Conservation (phyloP, 2,113 vertebrate genomes). For the Orientallactaga bullata region DNA sequence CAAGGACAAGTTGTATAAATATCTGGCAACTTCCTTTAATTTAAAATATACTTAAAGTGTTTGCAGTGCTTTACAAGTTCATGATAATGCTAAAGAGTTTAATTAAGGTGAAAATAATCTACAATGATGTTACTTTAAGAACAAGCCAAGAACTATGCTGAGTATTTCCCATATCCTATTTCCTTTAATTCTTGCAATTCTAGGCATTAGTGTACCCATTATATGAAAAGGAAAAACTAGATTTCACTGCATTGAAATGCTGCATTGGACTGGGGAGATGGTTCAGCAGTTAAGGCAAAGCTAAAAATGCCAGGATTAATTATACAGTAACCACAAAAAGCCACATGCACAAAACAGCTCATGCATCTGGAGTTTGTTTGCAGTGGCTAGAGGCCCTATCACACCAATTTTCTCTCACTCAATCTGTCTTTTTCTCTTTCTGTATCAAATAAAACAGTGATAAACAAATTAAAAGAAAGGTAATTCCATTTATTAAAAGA, state of each 20-base stretch:
- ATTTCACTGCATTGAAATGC: background rate
- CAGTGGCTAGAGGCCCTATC: too few relatives aligned
- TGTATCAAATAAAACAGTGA: too few relatives aligned
- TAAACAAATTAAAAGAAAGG: too few relatives aligned
- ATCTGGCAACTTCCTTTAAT: background rate
- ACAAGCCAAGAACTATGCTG: background rate
- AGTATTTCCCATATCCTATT: background rate
- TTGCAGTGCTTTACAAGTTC: constrained; percentile 3
- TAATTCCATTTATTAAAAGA: too few relatives aligned
- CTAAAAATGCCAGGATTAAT: too few relatives aligned
- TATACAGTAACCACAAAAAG: too few relatives aligned
- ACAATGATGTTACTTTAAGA: background rate
- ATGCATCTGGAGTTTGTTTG: too few relatives aligned
- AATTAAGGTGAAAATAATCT: background rate
- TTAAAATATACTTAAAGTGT: constrained; percentile 4
- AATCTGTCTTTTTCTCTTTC: too few relatives aligned
- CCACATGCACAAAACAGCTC: too few relatives aligned
- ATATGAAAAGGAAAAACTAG: background rate
- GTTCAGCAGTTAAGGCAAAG: too few relatives aligned
- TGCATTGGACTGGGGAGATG: too few relatives aligned
- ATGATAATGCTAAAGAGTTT: background rate
- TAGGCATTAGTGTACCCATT: background rate
- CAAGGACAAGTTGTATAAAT: background rate
- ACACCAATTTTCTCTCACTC: too few relatives aligned
- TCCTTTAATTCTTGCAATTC: background rate